These are phyloP conservation scores for Cantharis nigra DNA, from an alignment of 2,888 invertebrate species.

Conservation along the genomic window DNA sequence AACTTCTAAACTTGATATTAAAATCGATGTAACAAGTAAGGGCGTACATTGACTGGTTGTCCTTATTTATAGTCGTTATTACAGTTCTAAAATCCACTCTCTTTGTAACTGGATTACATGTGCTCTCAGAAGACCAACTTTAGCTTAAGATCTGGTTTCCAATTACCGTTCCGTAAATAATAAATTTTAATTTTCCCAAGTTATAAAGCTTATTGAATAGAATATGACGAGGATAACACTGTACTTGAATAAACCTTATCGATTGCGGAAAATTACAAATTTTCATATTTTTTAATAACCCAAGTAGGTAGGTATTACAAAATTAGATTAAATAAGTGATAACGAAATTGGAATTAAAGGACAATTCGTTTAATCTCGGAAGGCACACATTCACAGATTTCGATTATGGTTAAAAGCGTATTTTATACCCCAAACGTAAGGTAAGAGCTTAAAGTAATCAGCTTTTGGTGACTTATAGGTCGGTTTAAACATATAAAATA, in stretches of 20 bases:
- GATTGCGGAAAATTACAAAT: not conserved
- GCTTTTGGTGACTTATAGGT: slow-evolving; percentile 48
- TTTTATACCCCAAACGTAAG: slow-evolving; percentile 18
- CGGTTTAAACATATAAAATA: slow-evolving; percentile 46
- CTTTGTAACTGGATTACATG: slow-evolving; percentile 17
- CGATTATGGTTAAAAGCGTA: slow-evolving; percentile 18
- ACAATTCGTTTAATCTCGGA: not conserved
- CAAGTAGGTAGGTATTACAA: not conserved
- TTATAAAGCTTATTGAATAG: slow-evolving; percentile 16
- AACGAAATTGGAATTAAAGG: not conserved
- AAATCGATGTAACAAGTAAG: slow-evolving; percentile 12
- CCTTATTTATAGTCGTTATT: slow-evolving; percentile 17
- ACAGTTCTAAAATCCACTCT: slow-evolving; percentile 16
- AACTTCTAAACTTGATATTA: not conserved
- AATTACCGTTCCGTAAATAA: slow-evolving; percentile 28
- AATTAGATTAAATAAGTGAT: not conserved
- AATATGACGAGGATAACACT: slow-evolving; percentile 1
- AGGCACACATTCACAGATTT: slow-evolving; percentile 7
- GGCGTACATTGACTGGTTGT: not conserved
- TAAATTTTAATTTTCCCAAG: slow-evolving; percentile 28
- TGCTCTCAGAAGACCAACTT: slow-evolving; percentile 20
- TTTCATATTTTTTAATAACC: not conserved
- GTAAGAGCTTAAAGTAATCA: slow-evolving; percentile 42
- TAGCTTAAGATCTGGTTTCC: slow-evolving; percentile 23
- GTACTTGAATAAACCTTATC: not conserved